These are phyloP conservation scores for Trididemnum nubilum DNA, from an alignment of 23 tunicate genomes.

Conservation along the genomic window DNA sequence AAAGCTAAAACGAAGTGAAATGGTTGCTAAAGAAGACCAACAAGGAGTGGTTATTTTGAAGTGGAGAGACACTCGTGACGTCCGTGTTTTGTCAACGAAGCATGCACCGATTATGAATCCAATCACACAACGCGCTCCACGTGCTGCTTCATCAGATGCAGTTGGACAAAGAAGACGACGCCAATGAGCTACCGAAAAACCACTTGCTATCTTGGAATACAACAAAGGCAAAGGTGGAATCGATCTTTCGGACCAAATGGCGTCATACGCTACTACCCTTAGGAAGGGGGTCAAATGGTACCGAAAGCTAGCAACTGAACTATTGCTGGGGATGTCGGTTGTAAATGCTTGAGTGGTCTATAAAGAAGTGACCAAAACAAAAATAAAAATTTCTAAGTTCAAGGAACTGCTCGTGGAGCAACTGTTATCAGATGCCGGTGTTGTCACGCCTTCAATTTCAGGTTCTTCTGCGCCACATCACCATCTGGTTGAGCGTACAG, in stretches of 20 bases:
- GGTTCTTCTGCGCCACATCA: no score
- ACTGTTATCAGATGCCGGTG: no score
- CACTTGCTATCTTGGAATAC: constrained; percentile 18
- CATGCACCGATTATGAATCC: constrained; percentile 20
- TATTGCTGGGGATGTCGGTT: no score
- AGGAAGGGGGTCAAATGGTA: no score
- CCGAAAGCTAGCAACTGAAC: no score
- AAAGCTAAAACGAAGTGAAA: constrained; percentile 36
- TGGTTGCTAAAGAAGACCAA: constrained; percentile 41
- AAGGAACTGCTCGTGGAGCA: no score
- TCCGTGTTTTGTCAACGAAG: constrained; percentile 30
- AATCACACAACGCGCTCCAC: constrained; percentile 14
- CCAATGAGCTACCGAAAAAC: constrained; percentile 35
- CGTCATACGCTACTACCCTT: no score
- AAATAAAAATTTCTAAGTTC: no score
- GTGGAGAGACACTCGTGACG: constrained; percentile 43
- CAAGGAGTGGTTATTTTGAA: constrained; percentile 33
- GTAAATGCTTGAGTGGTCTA: no score
- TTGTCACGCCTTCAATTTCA: no score
- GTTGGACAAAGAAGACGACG: constrained; percentile 20
- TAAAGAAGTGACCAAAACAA: no score
- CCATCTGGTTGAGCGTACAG: no score
- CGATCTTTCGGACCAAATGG: constrained; percentile 38
- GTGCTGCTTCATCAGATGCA: constrained; percentile 17
- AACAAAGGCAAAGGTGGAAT: constrained; percentile 48